Conservation (phyloP, 2,797 vertebrate species). For the Melanotaenia pygmaea region DNA sequence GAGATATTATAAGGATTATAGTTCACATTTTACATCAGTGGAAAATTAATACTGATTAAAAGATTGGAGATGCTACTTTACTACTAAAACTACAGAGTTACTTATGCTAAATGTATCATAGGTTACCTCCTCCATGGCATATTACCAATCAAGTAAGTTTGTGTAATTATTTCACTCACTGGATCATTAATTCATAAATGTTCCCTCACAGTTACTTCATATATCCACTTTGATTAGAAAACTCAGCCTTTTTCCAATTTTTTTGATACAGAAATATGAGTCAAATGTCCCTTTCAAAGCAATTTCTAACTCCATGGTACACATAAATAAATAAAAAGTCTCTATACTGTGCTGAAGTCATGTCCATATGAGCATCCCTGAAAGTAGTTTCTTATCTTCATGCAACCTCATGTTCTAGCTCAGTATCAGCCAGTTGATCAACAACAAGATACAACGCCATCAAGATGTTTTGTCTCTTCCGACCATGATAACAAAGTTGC, state of each 20-base stretch:
- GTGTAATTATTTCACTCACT: too few relatives aligned
- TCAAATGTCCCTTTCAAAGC: not conserved
- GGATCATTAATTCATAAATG: too few relatives aligned
- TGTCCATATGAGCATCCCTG: not conserved
- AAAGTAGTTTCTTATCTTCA: not conserved
- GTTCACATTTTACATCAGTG: not conserved
- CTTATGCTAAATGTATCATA: too few relatives aligned
- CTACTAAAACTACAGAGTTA: too few relatives aligned
- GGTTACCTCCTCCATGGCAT: not conserved
- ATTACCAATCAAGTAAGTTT: too few relatives aligned
- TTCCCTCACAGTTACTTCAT: too few relatives aligned
- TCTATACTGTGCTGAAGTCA: not conserved
- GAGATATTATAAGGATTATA: not conserved
- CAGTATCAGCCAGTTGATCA: not conserved
- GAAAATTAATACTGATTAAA: too few relatives aligned
- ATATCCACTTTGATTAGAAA: too few relatives aligned
- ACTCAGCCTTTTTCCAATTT: too few relatives aligned
- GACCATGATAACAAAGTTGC: too few relatives aligned
- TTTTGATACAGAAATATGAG: not conserved
- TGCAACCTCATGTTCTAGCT: not conserved
- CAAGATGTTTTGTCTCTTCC: not conserved
- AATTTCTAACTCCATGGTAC: not conserved
- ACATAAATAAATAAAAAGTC: not conserved
- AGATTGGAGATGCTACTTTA: too few relatives aligned
- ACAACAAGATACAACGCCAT: not conserved